Evolutionary conservation across 53 echinoderm and acorn worm species (phyloP), one percentile per base, ranked within the genome.

Genomic region (Arbacia lixula): DNA sequence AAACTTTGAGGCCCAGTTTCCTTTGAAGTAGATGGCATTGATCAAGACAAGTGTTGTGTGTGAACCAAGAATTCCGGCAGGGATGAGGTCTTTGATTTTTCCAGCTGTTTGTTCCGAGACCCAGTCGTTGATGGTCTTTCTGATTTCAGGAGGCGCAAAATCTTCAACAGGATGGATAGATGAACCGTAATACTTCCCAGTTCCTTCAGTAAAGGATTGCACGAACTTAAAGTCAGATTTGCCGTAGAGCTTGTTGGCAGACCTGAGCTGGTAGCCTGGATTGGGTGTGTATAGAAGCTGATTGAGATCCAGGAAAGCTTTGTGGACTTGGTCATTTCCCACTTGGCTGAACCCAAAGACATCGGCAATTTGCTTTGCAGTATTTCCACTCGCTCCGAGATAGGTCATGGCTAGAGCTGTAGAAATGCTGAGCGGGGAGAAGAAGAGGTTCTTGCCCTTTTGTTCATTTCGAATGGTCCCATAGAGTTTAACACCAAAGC

Each of bases 11-110:
- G 39, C 49, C 93, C 93, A 95, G 24, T 87, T 87, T 28, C 91
- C 95, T 67, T 95, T 95, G 76, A 95, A 95, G 85, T 95, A 95
- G 27, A 95, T 89, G 2, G 93, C 95, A 81, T 95, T 95, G 0
- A 95, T 87, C 34, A 95, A 65, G 16, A 95, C 93, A 10, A 95
- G 82, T 21, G 72, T 53, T 20, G 91, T 91, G 55, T 89, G 73
- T 29, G 79, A 68, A 75, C 80, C 53, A 4, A 95, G 60, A n/a
- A 41, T 41, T 5, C 89, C 92, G 20, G 87, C 43, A 26, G 86
- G 72, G 2, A 95, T 41, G 12, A 95, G 74, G 54, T 91, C 71
- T n/a, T 30, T 61, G 26, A 95, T 95, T 46, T 95, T 95, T 0
- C 77, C 66, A 10, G 78, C 74, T 0, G 95, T 95, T 49, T 95